These are phyloP conservation scores for Polymixis lichenea DNA, from an alignment of 2,888 invertebrate genomes.

Conservation along the genomic window DNA sequence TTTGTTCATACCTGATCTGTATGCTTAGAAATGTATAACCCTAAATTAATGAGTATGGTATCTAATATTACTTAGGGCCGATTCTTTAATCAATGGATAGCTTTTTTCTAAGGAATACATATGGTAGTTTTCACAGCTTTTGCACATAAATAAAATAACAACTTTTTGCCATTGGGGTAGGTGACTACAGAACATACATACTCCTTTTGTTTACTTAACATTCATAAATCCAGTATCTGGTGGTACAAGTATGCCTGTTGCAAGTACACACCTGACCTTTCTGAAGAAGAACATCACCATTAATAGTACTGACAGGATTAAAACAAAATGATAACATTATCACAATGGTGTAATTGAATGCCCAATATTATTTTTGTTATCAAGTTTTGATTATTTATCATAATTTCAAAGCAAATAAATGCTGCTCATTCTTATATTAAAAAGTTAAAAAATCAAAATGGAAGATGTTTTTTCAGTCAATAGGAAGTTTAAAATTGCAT, in stretches of 20 bases:
- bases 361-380: slow-evolving; percentile 1
- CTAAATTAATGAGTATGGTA: slow-evolving; percentile 7
- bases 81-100: background rate
- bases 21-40: slow-evolving; percentile 13
- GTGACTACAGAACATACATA: background rate
- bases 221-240: background rate
- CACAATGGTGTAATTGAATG: background rate
- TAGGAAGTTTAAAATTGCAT: too few relatives aligned
- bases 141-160: background rate
- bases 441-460: background rate
- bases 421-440: too few relatives aligned
- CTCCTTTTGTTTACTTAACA: background rate
- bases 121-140: background rate
- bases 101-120: background rate
- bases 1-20: background rate
- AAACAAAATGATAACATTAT: slow-evolving; percentile 29
- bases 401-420: background rate
- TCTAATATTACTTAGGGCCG: background rate
- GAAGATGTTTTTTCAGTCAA: background rate
- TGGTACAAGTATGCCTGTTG: background rate
- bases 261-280: too few relatives aligned
- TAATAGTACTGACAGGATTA: background rate
- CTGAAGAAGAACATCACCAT: background rate
- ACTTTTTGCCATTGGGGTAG: too few relatives aligned
- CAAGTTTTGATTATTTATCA: background rate